These are phyloP conservation scores for Caiman crocodilus DNA, from an alignment of 2,797 vertebrate genomes.

Conservation along the genomic window DNA sequence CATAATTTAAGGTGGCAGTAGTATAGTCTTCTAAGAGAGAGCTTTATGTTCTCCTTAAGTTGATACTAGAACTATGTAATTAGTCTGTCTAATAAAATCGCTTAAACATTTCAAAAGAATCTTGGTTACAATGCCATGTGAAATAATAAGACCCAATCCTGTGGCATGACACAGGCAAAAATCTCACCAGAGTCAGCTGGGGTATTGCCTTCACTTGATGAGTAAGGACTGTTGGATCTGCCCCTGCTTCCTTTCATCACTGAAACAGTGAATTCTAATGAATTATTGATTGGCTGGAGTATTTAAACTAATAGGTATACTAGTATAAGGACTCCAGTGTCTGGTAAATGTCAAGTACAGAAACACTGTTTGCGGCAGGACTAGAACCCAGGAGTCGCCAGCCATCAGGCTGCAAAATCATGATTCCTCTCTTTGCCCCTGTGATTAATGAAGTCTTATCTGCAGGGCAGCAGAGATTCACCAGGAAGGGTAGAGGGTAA, in stretches of 20 bases:
- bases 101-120: background rate
- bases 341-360: background rate
- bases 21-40: conserved; percentile 13
- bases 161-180: background rate
- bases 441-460: background rate
- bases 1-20: background rate
- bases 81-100: background rate
- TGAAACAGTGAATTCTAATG: background rate
- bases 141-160: background rate
- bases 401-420: background rate
- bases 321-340: background rate
- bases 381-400: background rate
- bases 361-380: background rate
- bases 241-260: background rate
- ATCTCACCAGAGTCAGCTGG: background rate
- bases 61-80: background rate
- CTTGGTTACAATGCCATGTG: background rate
- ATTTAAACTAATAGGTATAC: background rate
- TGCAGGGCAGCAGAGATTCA: background rate
- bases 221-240: too few relatives aligned
- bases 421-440: background rate
- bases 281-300: background rate
- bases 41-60: conserved; percentile 36
- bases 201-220: background rate
- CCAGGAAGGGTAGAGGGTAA: background rate